Evolutionary conservation across 2,888 invertebrate species (phyloP).

Genomic region (Argynnis bischoffii): DNA sequence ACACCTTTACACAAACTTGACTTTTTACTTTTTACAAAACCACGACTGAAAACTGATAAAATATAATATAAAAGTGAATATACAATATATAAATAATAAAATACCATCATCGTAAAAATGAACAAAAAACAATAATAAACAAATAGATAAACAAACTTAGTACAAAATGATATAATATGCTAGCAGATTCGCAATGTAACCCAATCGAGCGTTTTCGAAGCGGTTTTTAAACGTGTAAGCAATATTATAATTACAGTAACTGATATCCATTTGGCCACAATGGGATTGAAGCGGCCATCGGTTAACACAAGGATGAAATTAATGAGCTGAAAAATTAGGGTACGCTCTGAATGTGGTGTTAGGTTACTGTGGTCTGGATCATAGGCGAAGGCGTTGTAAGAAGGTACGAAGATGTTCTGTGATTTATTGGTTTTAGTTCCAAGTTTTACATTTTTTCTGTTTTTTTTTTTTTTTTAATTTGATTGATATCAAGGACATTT

Average conservation of each 20-base stretch:
- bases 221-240: conserved; percentile 39
- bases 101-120: no score
- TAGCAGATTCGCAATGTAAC: conserved; percentile 34
- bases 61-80: no score
- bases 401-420: not conserved
- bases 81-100: no score
- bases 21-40: no score
- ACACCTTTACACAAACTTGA: no score
- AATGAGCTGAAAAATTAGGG: conserved; percentile 81
- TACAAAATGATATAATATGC: conserved; percentile 5
- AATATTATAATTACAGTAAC: conserved; percentile 61
- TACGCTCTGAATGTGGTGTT: conserved; percentile 61
- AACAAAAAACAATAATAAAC: no score
- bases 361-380: conserved; percentile 52
- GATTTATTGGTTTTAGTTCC: no score
- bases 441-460: no score
- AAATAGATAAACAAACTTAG: not conserved
- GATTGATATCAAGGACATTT: no score
- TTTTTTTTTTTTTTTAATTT: no score
- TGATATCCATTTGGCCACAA: conserved; percentile 60
- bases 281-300: conserved; percentile 52
- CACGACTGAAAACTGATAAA: no score
- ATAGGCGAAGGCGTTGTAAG: conserved; percentile 32
- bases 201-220: conserved; percentile 35
- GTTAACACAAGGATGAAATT: conserved; percentile 67